These are phyloP conservation scores for Catajapyx aquilonaris DNA, from an alignment of 1,140 invertebrate species.

Conservation along the genomic window DNA sequence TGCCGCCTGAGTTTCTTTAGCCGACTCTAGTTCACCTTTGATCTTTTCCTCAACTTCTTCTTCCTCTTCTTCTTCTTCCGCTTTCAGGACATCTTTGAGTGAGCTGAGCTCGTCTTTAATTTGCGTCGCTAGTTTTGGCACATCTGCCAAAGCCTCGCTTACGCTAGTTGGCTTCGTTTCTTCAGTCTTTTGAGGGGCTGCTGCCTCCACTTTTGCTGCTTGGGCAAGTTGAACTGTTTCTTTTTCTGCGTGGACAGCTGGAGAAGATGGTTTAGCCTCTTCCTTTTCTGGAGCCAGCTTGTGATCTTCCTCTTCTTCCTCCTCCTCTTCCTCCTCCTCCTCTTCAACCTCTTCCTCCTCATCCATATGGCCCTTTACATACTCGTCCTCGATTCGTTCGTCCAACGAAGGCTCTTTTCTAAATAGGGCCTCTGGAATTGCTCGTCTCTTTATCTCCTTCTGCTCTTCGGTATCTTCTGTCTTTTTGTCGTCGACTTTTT, in stretches of 20 bases:
- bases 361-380: conserved; percentile 8
- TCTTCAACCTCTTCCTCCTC: conserved; percentile 5
- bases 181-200: background rate
- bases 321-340: conserved; percentile 5
- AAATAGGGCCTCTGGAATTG: no score
- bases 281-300: background rate
- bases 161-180: conserved; percentile 4
- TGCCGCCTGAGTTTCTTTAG: no score
- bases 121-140: no score
- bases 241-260: no score
- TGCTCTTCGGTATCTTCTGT: conserved; percentile 5
- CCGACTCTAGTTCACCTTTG: background rate
- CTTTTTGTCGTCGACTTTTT: conserved; percentile 11
- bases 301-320: conserved; percentile 8
- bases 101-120: no score
- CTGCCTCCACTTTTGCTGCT: no score
- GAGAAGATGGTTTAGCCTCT: no score
- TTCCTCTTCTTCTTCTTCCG: conserved; percentile 4
- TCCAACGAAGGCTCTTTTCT: no score
- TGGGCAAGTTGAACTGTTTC: no score
- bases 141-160: background rate
- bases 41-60: conserved; percentile 1
- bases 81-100: no score
- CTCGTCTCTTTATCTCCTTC: no score
- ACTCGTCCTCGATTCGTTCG: conserved; percentile 1